These are phyloP conservation scores for Columba guinea DNA, from an alignment of 2,797 vertebrate genomes.

Conservation along the genomic window DNA sequence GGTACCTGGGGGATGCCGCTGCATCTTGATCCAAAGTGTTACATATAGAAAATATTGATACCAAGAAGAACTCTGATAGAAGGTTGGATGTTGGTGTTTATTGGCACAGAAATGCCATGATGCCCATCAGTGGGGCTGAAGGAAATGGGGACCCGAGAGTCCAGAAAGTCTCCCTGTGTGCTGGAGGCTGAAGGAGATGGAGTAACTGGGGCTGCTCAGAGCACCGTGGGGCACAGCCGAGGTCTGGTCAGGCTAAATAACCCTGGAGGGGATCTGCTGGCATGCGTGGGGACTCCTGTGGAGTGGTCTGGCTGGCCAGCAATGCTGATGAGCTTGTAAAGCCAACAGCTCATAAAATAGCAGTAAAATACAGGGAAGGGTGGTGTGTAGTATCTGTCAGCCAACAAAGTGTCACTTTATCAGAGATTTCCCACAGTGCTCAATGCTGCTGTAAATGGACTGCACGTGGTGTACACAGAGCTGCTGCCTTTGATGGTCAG, in stretches of 20 bases:
- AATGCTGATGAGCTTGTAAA: background rate
- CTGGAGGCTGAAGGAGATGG: background rate
- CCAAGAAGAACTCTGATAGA: background rate
- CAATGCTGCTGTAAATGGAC: fast-evolving
- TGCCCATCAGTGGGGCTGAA: background rate
- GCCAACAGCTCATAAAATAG: background rate
- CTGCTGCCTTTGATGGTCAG: background rate
- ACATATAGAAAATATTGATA: background rate
- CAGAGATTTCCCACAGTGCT: background rate
- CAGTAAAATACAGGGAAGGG: background rate
- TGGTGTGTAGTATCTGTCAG: background rate
- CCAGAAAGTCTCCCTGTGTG: background rate
- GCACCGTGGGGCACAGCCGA: background rate
- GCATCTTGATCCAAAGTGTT: background rate
- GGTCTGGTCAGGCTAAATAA: background rate
- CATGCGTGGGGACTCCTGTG: background rate
- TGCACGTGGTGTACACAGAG: fast-evolving
- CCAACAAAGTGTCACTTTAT: background rate
- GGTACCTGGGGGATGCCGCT: background rate
- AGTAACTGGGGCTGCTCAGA: background rate
- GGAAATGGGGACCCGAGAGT: background rate
- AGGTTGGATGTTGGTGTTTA: background rate
- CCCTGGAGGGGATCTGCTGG: background rate
- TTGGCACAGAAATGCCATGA: fast-evolving
- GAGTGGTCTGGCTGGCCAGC: background rate